Evolutionary conservation across 2,797 vertebrate genomes (phyloP).

Genomic region (Enteromius fasciolatus): DNA sequence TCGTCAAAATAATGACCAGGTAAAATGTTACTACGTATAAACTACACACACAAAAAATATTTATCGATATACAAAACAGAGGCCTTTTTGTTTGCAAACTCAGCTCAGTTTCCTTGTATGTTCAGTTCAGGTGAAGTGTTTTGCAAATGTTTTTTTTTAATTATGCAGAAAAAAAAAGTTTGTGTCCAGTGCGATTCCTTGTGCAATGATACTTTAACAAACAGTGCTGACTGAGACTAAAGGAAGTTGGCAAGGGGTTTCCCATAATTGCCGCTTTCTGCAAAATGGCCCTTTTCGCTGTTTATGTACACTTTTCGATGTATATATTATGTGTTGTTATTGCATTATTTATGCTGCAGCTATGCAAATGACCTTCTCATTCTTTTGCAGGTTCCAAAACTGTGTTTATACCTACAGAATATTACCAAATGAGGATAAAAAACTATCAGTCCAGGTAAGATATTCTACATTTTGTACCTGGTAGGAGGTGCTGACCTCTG

Average conservation of each 20-base stretch:
- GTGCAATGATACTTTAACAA: not conserved
- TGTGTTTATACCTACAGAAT: conserved; percentile 98
- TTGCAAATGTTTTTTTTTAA: not conserved
- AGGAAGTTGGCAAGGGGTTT: conserved; percentile 15
- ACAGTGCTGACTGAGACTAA: conserved; percentile 6
- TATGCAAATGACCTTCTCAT: conserved; percentile 37
- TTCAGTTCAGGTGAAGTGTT: not conserved
- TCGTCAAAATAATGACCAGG: not conserved
- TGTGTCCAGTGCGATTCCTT: not conserved
- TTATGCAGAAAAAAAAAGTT: not conserved
- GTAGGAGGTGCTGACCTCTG: not conserved
- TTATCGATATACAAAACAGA: conserved; percentile 6
- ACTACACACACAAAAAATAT: too few relatives aligned
- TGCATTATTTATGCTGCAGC: not conserved
- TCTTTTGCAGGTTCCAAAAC: conserved; percentile 85
- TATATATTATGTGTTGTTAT: not conserved
- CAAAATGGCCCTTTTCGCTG: not conserved
- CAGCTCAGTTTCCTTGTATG: conserved; percentile 6
- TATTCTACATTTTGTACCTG: not conserved
- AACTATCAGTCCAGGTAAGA: conserved; percentile 94
- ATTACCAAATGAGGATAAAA: conserved; percentile 91
- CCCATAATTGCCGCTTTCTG: not conserved
- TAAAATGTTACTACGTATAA: not conserved
- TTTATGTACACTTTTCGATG: not conserved
- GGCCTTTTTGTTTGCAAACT: conserved; percentile 19